Evolutionary conservation across 2,797 vertebrate genomes (phyloP).

Genomic region (Scomberomorus guttatus): DNA sequence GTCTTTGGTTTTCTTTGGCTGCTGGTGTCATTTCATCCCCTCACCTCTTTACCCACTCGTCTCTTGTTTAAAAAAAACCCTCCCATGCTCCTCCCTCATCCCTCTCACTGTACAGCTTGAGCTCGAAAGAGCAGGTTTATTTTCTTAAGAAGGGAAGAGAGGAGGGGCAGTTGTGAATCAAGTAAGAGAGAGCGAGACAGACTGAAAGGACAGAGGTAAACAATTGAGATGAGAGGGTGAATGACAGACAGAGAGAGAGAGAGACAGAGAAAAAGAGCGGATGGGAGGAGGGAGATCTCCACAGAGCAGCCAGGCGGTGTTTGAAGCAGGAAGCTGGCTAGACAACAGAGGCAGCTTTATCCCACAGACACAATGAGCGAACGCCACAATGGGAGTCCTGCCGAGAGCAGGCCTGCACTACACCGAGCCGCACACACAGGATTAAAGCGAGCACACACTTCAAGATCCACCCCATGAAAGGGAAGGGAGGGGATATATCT

Average conservation of each 20-base stretch:
- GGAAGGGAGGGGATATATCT: constrained; percentile 66
- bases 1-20: constrained; percentile 73
- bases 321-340: constrained; percentile 88
- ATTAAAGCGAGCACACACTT: constrained; percentile 83
- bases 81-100: constrained; percentile 48
- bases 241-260: constrained; percentile 43
- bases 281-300: constrained; percentile 72
- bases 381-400: constrained; percentile 85
- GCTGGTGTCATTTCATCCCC: constrained; percentile 66
- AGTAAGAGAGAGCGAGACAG: constrained; percentile 43
- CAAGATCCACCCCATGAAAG: constrained; percentile 78
- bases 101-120: constrained; percentile 54
- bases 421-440: constrained; percentile 77
- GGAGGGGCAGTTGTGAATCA: constrained; percentile 53
- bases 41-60: constrained; percentile 48
- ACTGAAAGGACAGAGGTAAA: constrained; percentile 65
- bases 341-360: constrained; percentile 88
- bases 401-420: constrained; percentile 83
- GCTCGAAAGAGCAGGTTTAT: constrained; percentile 77
- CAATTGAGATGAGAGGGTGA: constrained; percentile 66
- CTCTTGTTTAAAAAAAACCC: constrained; percentile 32
- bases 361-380: constrained; percentile 84
- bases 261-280: constrained; percentile 34
- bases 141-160: constrained; percentile 67
- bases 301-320: constrained; percentile 81